These are phyloP conservation scores for Physella acuta DNA, from an alignment of 1,140 invertebrate genomes.

Conservation along the genomic window DNA sequence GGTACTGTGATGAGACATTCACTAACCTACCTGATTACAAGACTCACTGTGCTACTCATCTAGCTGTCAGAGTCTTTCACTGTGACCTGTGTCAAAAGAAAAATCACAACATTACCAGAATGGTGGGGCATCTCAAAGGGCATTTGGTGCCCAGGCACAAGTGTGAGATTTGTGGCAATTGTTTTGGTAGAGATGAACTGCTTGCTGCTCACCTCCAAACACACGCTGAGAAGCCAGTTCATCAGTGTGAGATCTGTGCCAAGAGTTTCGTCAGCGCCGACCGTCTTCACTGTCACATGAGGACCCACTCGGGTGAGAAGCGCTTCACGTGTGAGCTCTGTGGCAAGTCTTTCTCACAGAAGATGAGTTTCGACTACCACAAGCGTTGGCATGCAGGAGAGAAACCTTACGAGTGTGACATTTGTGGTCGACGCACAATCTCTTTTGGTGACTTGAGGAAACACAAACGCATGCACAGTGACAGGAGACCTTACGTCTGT, in stretches of 20 bases:
- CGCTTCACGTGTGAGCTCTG: constrained; percentile 88
- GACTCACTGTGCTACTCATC: constrained; percentile 9
- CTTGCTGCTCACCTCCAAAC: constrained; percentile 70
- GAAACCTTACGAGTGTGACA: constrained; percentile 56
- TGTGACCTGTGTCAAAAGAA: constrained; percentile 21
- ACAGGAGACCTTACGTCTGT: constrained; percentile 19
- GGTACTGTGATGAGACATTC: constrained; percentile 9
- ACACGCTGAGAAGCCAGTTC: constrained; percentile 31
- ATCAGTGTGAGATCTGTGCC: constrained; percentile 81
- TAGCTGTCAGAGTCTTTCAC: constrained; percentile 11
- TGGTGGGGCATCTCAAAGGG: constrained; percentile 19
- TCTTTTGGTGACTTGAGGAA: constrained; percentile 60
- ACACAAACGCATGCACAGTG: constrained; percentile 47
- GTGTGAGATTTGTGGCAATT: constrained; percentile 73
- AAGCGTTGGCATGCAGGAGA: constrained; percentile 51
- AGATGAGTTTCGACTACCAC: constrained; percentile 76
- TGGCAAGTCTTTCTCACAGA: constrained; percentile 74
- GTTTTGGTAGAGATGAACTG: constrained; percentile 75
- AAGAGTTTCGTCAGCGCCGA: constrained; percentile 90
- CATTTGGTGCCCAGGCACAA: constrained; percentile 42
- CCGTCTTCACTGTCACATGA: constrained; percentile 84
- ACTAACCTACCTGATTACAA: constrained; percentile 12
- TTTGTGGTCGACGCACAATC: constrained; percentile 58
- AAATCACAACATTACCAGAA: constrained; percentile 10
- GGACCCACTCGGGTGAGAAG: constrained; percentile 93